phyloP scores from a whole-genome alignment of 1,140 invertebrate genomes.

The Drosophila ambigua region DNA sequence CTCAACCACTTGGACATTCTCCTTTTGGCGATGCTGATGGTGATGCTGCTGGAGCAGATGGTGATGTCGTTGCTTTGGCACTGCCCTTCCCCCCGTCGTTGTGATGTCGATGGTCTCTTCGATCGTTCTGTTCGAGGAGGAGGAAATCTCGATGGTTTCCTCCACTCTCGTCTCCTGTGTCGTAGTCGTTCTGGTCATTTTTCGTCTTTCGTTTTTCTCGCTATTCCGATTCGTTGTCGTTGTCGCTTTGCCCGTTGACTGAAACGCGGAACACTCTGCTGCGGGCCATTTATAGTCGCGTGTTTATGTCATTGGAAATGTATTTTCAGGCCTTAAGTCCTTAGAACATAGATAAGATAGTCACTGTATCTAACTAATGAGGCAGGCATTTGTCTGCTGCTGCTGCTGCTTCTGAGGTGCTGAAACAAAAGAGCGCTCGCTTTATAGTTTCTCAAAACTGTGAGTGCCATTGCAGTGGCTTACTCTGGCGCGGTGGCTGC shows the following conservation, averaged over 20 bases:
- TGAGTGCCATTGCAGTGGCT: slow-evolving; percentile 3
- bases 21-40: slow-evolving; percentile 17
- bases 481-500: slow-evolving; percentile 6
- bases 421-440: slow-evolving; percentile 10
- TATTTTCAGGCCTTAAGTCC: slow-evolving; percentile 75
- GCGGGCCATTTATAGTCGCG: slow-evolving; percentile 59
- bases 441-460: slow-evolving; percentile 13
- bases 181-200: slow-evolving; percentile 8
- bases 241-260: slow-evolving; percentile 46
- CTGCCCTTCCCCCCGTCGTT: slow-evolving; percentile 33
- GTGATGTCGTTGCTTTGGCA: slow-evolving; percentile 38
- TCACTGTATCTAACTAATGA: slow-evolving; percentile 56
- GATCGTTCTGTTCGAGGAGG: slow-evolving; percentile 41
- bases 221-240: slow-evolving; percentile 31
- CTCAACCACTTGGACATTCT: slow-evolving; percentile 42
- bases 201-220: not conserved
- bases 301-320: slow-evolving; percentile 75
- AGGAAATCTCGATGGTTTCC: slow-evolving; percentile 49
- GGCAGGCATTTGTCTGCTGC: slow-evolving; percentile 49
- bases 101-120: slow-evolving; percentile 53
- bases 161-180: slow-evolving; percentile 51
- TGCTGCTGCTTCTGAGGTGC: slow-evolving; percentile 9
- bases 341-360: slow-evolving; percentile 67
- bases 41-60: slow-evolving; percentile 45
- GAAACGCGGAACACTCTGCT: slow-evolving; percentile 37